Conservation (phyloP, 2,797 vertebrate genomes). For the Cygnus olor region DNA sequence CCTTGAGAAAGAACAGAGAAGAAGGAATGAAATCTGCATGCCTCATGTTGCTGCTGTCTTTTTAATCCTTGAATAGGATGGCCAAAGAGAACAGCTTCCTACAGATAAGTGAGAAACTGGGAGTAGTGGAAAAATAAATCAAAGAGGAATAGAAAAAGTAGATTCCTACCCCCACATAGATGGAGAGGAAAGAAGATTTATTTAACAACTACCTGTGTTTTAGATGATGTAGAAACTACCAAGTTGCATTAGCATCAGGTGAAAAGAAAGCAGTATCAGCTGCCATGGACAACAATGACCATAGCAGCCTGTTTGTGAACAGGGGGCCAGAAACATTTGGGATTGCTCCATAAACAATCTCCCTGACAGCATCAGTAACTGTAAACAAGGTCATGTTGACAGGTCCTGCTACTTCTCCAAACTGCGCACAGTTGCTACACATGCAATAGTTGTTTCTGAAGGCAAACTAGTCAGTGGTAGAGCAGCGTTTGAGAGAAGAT, state of each 20-base stretch:
- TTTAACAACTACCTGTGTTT: neutral
- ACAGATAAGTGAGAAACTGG: neutral
- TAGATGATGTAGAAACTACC: neutral
- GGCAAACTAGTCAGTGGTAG: neutral
- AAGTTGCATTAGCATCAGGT: neutral
- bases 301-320: neutral
- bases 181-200: neutral
- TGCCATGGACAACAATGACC: neutral
- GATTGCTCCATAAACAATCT: neutral
- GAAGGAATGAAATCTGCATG: neutral
- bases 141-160: neutral
- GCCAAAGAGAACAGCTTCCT: neutral
- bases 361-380: neutral
- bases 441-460: neutral
- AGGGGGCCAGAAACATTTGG: neutral
- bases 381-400: neutral
- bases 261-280: neutral
- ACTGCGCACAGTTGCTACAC: neutral
- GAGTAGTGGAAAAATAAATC: neutral
- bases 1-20: neutral
- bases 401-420: neutral
- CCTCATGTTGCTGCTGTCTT: neutral
- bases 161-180: neutral
- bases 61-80: neutral
- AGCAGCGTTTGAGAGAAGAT: neutral